Conservation (phyloP, 2,113 vertebrate genomes). For the Chionomys nivalis region DNA sequence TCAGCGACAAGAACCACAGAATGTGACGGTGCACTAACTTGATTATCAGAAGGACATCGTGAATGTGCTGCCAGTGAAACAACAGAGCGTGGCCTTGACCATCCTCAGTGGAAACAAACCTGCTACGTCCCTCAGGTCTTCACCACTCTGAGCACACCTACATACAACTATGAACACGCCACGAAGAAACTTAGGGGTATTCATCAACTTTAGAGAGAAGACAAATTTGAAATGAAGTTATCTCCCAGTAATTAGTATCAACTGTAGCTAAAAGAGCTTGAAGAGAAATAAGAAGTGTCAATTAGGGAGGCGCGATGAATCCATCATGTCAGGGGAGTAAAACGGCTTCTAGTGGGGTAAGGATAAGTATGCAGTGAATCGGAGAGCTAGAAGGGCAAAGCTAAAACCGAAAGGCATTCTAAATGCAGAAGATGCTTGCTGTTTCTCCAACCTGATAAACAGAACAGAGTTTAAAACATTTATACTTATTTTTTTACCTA, state of each 20-base stretch:
- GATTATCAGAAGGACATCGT: background rate
- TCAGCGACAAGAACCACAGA: background rate
- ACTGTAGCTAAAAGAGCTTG: slow-evolving; percentile 27
- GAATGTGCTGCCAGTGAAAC: background rate
- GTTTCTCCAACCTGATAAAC: background rate
- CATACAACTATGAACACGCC: background rate
- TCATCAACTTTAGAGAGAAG: background rate
- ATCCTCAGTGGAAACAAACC: background rate
- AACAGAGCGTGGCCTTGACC: background rate
- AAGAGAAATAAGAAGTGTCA: slow-evolving; percentile 3
- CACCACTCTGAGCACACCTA: background rate
- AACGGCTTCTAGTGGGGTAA: background rate
- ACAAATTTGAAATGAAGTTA: background rate
- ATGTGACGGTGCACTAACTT: background rate
- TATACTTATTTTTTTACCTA: background rate
- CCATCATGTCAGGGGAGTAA: background rate
- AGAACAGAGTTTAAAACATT: background rate
- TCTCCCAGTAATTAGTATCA: slow-evolving; percentile 1
- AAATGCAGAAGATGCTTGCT: background rate
- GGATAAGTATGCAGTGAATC: background rate
- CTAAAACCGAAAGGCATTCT: background rate
- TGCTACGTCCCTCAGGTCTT: background rate
- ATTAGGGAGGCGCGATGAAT: background rate
- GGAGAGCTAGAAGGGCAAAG: background rate
- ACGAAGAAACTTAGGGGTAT: background rate